These are phyloP conservation scores for Clarias macrocephalus DNA, from an alignment of 2,113 vertebrate genomes.

Conservation along the genomic window DNA sequence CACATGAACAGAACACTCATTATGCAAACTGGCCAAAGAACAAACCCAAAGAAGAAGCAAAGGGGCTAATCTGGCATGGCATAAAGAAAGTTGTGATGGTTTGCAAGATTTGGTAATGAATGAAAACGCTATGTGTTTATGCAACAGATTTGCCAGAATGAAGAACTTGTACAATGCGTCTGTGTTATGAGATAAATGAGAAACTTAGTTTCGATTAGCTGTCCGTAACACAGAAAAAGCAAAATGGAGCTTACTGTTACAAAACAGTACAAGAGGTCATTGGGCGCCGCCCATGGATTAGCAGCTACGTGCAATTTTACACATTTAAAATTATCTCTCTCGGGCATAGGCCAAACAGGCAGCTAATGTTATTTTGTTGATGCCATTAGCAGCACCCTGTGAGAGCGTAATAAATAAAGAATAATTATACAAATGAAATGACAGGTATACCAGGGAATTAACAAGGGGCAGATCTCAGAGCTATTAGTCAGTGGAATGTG, in stretches of 20 bases:
- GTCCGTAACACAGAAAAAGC: background rate
- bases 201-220: background rate
- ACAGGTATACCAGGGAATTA: constrained; percentile 49
- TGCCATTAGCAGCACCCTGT: constrained; percentile 27
- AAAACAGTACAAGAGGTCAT: background rate
- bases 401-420: constrained; percentile 50
- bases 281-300: background rate
- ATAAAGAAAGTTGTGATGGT: background rate
- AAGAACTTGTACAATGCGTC: background rate
- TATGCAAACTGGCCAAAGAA: background rate
- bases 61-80: background rate
- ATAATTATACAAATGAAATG: constrained; percentile 53
- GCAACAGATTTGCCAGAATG: background rate
- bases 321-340: background rate
- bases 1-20: background rate
- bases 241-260: background rate
- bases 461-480: constrained; percentile 46
- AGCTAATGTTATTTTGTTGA: constrained; percentile 30
- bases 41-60: background rate
- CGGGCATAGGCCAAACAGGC: background rate
- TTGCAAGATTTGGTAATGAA: background rate
- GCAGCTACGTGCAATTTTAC: no score
- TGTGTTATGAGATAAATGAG: background rate
- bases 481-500: constrained; percentile 53
- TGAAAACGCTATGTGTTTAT: background rate